Evolutionary conservation across 2,888 invertebrate species (phyloP).

Genomic region (Griposia aprilina): DNA sequence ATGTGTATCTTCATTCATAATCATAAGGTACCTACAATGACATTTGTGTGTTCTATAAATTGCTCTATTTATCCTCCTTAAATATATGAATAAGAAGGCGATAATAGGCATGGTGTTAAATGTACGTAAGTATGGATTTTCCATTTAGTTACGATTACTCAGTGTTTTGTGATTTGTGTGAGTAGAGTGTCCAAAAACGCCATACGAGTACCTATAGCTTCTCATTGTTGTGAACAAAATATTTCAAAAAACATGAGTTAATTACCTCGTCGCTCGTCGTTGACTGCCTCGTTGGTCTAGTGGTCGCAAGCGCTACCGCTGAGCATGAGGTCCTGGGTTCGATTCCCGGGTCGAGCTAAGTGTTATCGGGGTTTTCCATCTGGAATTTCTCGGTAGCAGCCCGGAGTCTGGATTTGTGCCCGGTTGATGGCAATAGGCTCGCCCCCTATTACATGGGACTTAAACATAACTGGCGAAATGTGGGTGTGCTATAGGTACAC

Average conservation of each 20-base stretch:
- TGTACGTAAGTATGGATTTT: constrained; percentile 24
- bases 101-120: constrained; percentile 17
- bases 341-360: too few species aligned
- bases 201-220: neutral
- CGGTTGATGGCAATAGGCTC: too few species aligned
- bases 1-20: constrained; percentile 20
- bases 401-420: too few species aligned
- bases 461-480: too few species aligned
- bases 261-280: too few species aligned
- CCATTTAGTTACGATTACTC: constrained; percentile 32
- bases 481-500: too few species aligned
- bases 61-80: constrained; percentile 19
- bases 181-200: constrained; percentile 14
- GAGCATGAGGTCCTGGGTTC: too few species aligned
- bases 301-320: too few species aligned
- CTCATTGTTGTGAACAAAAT: constrained; percentile 12
- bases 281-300: too few species aligned
- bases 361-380: too few species aligned
- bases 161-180: constrained; percentile 9
- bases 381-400: too few species aligned
- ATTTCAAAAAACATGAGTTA: constrained; percentile 9
- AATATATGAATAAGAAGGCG: constrained; percentile 26
- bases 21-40: constrained; percentile 4
- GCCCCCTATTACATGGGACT: too few species aligned
- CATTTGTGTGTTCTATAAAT: constrained; percentile 1